Conservation (phyloP, 2,113 vertebrate genomes). For the Gasterosteus nipponicus region DNA sequence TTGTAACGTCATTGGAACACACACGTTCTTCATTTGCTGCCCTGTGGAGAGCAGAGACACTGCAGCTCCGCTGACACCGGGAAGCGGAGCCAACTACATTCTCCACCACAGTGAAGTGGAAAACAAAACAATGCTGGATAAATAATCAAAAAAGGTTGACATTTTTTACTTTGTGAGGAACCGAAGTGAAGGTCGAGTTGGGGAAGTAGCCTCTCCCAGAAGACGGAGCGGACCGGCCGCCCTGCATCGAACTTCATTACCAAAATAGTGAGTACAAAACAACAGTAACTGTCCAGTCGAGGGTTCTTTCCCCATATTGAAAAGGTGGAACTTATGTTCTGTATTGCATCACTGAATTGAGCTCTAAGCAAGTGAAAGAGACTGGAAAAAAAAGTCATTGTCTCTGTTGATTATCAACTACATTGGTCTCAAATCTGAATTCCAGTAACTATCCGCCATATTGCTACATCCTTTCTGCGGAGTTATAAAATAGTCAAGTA, state of each 20-base stretch:
- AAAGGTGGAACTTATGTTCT: neutral
- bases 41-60: constrained; percentile 44
- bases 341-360: neutral
- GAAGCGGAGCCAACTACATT: constrained; percentile 16
- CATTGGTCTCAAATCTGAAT: constrained; percentile 1
- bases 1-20: constrained; percentile 69
- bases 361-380: neutral
- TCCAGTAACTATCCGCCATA: neutral
- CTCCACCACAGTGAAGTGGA: constrained; percentile 5
- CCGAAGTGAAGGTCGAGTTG: neutral
- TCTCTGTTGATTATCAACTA: neutral
- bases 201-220: constrained; percentile 10
- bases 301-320: neutral
- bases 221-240: constrained; percentile 9
- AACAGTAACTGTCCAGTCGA: neutral
- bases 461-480: neutral
- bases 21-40: constrained; percentile 62
- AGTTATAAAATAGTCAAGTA: neutral
- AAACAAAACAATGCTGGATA: constrained; percentile 1
- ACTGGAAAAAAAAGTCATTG: neutral
- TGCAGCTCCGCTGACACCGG: constrained; percentile 24
- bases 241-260: constrained; percentile 12
- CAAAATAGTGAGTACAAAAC: neutral
- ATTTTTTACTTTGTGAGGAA: constrained; percentile 3
- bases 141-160: constrained; percentile 7